Base-by-base conservation (phyloP, 1,140 invertebrate genomes). In the Lucilia cuprina region DNA sequence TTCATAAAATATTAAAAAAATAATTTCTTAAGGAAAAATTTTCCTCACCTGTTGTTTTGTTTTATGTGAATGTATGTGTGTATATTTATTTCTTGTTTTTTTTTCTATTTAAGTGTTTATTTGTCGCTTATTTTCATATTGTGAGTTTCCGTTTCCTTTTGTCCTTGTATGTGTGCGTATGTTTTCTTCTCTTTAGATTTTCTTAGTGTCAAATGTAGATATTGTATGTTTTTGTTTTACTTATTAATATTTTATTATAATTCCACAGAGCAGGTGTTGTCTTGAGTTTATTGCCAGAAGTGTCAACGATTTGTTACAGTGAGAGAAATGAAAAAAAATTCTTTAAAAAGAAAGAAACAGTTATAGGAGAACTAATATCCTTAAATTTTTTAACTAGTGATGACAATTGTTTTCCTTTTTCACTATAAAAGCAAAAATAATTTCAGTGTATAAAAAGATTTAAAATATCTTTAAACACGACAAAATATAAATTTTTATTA, bases 1-100 rank as follows among this genome's bases (percentile, higher is more conserved):
- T 80, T 80, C 77, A 80, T 80, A 80, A 80, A 80, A 80, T 49
- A 80, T 80, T 80, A 80, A 80, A 13, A 80, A 80, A 80, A 80
- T 80, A 80, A 80, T 80, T 21, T 80, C 47, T 80, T 80, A 80
- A 80, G 21, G 75, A 78, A 80, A 80, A 55, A 80, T 80, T 21
- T n/a, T 12, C 2, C 41, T 80, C 77, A 80, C 77, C 77, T 80
- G 77, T 80, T 80, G 77, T 80, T 19, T 49, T 78, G 2, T 47
- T 2, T 55, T 21, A n/a, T 25, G 19, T 70, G 55, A 14, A n/a
- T 17, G 13, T 2, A 17, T 60, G 14, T 60, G 14, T 60, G 55
- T 60, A 60, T 60, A n/a, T 60, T 17, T 60, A 14, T 60, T 60
- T 17, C n/a, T 60, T 4, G n/a, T 60, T 60, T 60, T 41, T 41